A percentile compares a stretch with the other conserved stretches of the same genome.
phyloP scores from a whole-genome alignment of 2,797 vertebrate species.

The Varecia variegata region DNA sequence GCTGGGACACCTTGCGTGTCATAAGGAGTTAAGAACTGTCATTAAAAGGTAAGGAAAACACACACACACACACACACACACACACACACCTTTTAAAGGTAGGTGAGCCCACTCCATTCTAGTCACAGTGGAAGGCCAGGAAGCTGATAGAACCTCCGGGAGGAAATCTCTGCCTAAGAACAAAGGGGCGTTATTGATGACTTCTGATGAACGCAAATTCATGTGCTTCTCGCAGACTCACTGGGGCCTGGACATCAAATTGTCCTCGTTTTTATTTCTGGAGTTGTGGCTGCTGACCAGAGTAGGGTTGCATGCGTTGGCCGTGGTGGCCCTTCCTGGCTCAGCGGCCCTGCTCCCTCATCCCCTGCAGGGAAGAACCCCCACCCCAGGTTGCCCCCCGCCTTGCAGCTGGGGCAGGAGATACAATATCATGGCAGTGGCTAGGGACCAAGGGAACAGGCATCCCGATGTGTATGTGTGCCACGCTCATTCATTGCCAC shows the following conservation, averaged over 20 bases:
- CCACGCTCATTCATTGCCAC: rapidly evolving
- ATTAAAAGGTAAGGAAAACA: slow-evolving; percentile 1
- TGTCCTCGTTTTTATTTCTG: neutral
- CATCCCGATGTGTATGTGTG: rapidly evolving
- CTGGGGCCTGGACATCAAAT: neutral
- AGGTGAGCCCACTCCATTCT: neutral
- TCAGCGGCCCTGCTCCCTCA: neutral
- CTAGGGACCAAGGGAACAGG: neutral
- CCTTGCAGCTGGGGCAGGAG: neutral
- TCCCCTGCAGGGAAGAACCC: rapidly evolving
- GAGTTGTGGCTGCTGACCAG: neutral
- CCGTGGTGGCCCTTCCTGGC: neutral
- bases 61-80: neutral
- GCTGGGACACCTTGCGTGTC: neutral
- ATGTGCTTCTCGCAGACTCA: neutral
- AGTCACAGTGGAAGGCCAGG: neutral
- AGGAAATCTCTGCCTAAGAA: neutral
- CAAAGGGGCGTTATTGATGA: neutral
- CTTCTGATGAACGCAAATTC: neutral
- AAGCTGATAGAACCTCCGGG: neutral
- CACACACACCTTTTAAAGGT: neutral
- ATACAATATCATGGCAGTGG: neutral
- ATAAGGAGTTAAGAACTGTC: neutral
- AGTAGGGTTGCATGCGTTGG: rapidly evolving
- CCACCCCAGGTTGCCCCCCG: neutral